Base-by-base conservation (phyloP, 1,140 invertebrate species). In the Hirudo medicinalis region DNA sequence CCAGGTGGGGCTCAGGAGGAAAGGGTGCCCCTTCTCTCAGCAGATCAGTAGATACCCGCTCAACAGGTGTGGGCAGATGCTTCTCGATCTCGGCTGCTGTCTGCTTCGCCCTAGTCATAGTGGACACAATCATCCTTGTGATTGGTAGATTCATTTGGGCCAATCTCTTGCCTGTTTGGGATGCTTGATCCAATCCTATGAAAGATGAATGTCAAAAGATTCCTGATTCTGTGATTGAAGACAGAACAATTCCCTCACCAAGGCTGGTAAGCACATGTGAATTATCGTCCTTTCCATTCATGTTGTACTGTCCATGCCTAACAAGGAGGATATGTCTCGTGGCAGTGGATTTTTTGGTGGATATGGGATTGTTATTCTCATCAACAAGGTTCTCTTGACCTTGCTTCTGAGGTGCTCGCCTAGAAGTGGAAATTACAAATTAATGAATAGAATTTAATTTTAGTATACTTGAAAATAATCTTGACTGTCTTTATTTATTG, bases 11-110 rank as follows among this genome's bases (percentile, higher is more conserved):
- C 77, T 98, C 94, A 0, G 93, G 86, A 22, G 82, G 84, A 76
- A 94, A 88, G 0, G 96, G 96, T 0, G 91, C 90, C 11, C 96
- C 97, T 83, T 97, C 94, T 78, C 91, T 87, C n/a, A 97, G 80
- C 55, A 95, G 83, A 73, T 89, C 57, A 3, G 57, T 85, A 78
- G 88, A 88, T 75, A 88, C 84, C 69, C 86, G 83, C 6, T 83
- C 74, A n/a, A 80, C 81, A 72, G 85, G 78, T 85, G 79, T 13
- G 85, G 81, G 25, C 54, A 80, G 69, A 90, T 79, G 78, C 86
- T 86, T 77, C 86, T 85, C 66, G 86, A 97, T 94, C 20, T 96
- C 87, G 22, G 86, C 83, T 0, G 90, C 90, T 9, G 95, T 98
- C 82, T 98, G 90, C 75, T 88, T 87, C 0, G 94, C 95, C 75